These are phyloP conservation scores for Astreopora myriophthalma DNA, from an alignment of 64 coral and sea anemone species.

Conservation along the genomic window DNA sequence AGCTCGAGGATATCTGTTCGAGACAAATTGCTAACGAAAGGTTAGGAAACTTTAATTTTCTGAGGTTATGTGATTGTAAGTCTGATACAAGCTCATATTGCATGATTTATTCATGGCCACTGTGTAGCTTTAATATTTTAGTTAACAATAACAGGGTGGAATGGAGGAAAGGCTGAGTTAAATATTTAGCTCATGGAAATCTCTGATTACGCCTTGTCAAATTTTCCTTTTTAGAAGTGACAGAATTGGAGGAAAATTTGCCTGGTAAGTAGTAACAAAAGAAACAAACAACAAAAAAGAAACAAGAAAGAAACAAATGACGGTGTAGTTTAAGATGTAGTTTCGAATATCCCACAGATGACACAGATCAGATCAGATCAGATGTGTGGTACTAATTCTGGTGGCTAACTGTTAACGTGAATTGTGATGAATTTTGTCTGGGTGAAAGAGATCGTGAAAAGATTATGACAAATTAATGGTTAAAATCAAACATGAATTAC, in stretches of 20 bases:
- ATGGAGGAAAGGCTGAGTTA: background rate
- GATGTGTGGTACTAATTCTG: too few species aligned
- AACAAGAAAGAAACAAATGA: too few species aligned
- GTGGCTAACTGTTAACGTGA: too few species aligned
- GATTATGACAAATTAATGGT: too few species aligned
- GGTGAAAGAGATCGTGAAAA: too few species aligned
- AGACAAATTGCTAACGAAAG: slow-evolving; percentile 91
- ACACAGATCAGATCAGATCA: too few species aligned
- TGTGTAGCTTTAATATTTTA: background rate
- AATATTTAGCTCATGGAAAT: background rate
- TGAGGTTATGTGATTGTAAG: too few species aligned
- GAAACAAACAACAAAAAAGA: background rate
- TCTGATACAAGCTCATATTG: background rate
- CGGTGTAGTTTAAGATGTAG: too few species aligned
- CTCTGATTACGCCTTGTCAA: slow-evolving; percentile 15
- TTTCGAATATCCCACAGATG: too few species aligned
- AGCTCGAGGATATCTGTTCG: slow-evolving; percentile 71
- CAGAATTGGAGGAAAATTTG: slow-evolving; percentile 93
- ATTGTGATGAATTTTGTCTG: too few species aligned
- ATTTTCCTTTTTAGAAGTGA: slow-evolving; percentile 80
- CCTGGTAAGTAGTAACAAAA: slow-evolving; percentile 61
- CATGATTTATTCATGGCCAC: background rate
- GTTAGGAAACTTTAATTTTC: background rate
- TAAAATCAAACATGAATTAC: too few species aligned
- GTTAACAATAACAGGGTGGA: background rate